Percentiles rank a stretch among this genome's conserved stretches.
Conservation (phyloP, 2,888 invertebrate species). For the Deilephila porcellus region DNA sequence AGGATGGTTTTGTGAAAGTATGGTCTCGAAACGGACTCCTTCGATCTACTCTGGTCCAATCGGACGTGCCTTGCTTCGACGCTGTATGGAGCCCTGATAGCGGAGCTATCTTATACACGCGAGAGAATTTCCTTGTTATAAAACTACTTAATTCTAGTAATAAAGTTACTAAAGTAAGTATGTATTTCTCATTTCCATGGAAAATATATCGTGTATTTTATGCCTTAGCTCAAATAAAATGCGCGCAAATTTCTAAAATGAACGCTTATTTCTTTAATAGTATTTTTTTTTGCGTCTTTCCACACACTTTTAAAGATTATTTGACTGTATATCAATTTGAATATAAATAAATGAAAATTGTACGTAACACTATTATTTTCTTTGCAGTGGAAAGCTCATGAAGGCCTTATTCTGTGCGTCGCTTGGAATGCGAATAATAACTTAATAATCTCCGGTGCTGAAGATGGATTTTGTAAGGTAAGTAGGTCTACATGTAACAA, state of each 20-base stretch:
- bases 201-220: background rate
- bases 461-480: constrained; percentile 95
- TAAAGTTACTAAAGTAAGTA: constrained; percentile 87
- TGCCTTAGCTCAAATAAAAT: too few relatives aligned
- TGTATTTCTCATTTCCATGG: background rate
- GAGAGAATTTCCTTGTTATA: constrained; percentile 87
- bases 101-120: constrained; percentile 88
- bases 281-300: too few relatives aligned
- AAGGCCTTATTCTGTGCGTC: constrained; percentile 94
- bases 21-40: constrained; percentile 98
- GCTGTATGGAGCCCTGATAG: constrained; percentile 93
- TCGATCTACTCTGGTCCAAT: constrained; percentile 93
- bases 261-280: too few relatives aligned
- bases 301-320: too few relatives aligned
- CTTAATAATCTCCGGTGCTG: constrained; percentile 96
- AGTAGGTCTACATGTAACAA: too few relatives aligned
- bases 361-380: constrained; percentile 8
- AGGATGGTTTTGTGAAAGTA: constrained; percentile 98
- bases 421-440: constrained; percentile 98
- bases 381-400: constrained; percentile 97
- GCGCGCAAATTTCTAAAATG: background rate
- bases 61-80: constrained; percentile 92
- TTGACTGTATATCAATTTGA: too few relatives aligned
- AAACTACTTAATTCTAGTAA: constrained; percentile 90
- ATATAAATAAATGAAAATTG: background rate